Evolutionary conservation across 30 jellyfish, hydroid and myxozoan species (phyloP).

Genomic region (Turritopsis rubra): DNA sequence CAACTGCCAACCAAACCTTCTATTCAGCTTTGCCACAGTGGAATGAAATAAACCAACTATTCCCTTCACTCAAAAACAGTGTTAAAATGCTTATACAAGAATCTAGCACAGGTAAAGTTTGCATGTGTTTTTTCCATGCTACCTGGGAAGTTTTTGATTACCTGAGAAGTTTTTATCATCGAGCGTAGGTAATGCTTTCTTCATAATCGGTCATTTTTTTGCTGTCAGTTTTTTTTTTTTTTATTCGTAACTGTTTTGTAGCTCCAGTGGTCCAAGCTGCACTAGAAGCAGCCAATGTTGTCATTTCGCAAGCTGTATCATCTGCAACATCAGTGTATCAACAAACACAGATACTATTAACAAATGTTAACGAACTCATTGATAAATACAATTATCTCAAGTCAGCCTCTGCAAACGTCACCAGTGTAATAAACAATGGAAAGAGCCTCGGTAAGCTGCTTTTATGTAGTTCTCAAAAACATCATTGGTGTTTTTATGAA

Average conservation of each 20-base stretch:
- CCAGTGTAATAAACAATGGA: constrained; percentile 50
- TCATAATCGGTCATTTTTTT: too few species aligned
- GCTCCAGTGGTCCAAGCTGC: constrained; percentile 93
- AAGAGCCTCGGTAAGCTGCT: constrained; percentile 43
- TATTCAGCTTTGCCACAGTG: constrained; percentile 57
- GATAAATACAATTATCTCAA: constrained; percentile 49
- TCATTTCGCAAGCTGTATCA: constrained; percentile 51
- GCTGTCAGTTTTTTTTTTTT: too few species aligned
- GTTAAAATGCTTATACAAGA: constrained; percentile 35
- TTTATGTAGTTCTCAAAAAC: too few species aligned
- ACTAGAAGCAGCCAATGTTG: constrained; percentile 62
- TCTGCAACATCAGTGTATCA: constrained; percentile 62
- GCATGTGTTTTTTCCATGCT: too few species aligned
- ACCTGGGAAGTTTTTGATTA: not conserved
- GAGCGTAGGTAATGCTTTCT: not conserved
- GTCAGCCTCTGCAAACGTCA: constrained; percentile 55
- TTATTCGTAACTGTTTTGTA: constrained; percentile 16
- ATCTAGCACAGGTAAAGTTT: constrained; percentile 62
- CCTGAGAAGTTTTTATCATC: not conserved
- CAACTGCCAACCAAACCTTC: constrained; percentile 47
- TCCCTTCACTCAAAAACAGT: constrained; percentile 30
- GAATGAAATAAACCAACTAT: constrained; percentile 47
- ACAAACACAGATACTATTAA: constrained; percentile 33
- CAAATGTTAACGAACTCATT: constrained; percentile 53
- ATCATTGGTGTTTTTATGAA: too few species aligned